These are phyloP conservation scores for Mycetomoellerius zeteki DNA, from an alignment of 1,140 invertebrate species.

Conservation along the genomic window DNA sequence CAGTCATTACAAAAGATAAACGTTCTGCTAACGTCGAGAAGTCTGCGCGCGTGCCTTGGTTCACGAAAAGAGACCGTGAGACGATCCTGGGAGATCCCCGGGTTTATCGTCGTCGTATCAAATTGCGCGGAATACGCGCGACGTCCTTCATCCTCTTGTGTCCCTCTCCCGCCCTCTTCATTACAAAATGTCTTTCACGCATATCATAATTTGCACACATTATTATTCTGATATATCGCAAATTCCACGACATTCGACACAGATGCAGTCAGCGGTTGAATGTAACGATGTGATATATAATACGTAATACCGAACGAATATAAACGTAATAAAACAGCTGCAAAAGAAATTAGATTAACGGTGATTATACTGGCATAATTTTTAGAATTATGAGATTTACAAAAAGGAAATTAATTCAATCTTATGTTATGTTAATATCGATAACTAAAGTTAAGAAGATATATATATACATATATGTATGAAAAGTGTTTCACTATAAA, in stretches of 20 bases:
- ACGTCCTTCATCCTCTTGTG: background rate
- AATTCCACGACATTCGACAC: background rate
- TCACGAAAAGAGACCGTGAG: slow-evolving; percentile 5
- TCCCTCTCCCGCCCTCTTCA: too few species aligned
- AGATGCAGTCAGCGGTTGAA: background rate
- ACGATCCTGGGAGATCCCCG: slow-evolving; percentile 17
- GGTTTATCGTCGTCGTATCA: slow-evolving; percentile 7
- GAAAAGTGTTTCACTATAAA: too few species aligned
- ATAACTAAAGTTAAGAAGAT: background rate
- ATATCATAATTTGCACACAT: background rate
- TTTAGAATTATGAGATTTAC: background rate
- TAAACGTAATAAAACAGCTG: background rate
- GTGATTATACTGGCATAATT: background rate
- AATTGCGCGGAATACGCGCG: background rate
- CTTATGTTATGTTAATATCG: background rate
- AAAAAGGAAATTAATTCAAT: background rate
- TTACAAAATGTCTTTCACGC: background rate
- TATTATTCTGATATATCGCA: slow-evolving; percentile 2
- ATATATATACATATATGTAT: too few species aligned
- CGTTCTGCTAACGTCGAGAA: background rate
- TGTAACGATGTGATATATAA: background rate
- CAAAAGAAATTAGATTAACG: background rate
- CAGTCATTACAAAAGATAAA: background rate
- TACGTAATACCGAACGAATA: background rate
- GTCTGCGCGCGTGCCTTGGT: background rate